Evolutionary conservation across 2,888 invertebrate genomes (phyloP).

Genomic region (Philhelius pedissequus): DNA sequence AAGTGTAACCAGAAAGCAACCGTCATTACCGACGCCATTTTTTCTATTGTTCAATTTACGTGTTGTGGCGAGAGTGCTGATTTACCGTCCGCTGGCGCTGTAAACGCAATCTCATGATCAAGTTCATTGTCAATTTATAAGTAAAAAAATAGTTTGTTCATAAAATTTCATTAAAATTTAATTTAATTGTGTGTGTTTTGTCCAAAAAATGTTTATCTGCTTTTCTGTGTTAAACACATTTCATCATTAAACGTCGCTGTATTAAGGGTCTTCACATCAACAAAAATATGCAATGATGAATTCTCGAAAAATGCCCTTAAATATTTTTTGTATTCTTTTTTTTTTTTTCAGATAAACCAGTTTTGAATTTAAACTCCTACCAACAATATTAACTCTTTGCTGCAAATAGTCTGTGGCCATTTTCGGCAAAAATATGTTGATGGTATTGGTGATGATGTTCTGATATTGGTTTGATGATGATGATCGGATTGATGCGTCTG

Average conservation of each 20-base stretch:
- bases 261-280: constrained; percentile 46
- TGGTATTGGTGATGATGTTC: constrained; percentile 54
- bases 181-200: constrained; percentile 21
- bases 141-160: neutral
- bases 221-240: constrained; percentile 43
- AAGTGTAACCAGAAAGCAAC: constrained; percentile 23
- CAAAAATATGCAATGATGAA: constrained; percentile 19
- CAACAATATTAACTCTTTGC: neutral
- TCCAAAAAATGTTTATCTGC: constrained; percentile 22
- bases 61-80: neutral
- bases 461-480: constrained; percentile 44
- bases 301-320: constrained; percentile 38
- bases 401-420: constrained; percentile 28
- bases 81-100: constrained; percentile 4
- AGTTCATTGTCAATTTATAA: constrained; percentile 42
- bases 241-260: constrained; percentile 53
- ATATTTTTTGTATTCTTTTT: constrained; percentile 24
- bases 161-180: constrained; percentile 1
- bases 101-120: constrained; percentile 37
- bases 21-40: constrained; percentile 44
- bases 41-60: constrained; percentile 1
- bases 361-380: constrained; percentile 45
- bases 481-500: constrained; percentile 47
- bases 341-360: constrained; percentile 64
- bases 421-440: constrained; percentile 37